Evolutionary conservation across 2,888 invertebrate genomes (phyloP).

Genomic region (Lysandra coridon): DNA sequence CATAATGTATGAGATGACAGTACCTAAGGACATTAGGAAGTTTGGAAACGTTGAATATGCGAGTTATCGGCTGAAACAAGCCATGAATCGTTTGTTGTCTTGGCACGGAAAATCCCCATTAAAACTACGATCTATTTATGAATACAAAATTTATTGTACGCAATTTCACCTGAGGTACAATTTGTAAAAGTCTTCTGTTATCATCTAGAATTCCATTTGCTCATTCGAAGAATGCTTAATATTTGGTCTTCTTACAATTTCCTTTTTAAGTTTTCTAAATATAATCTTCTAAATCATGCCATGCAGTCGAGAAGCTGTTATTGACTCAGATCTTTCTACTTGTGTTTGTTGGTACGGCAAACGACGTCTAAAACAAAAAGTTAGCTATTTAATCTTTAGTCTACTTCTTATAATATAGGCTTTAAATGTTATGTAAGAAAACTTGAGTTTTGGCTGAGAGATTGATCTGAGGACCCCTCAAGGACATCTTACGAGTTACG

Average conservation of each 20-base stretch:
- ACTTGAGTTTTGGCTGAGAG: too few relatives aligned
- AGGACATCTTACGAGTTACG: too few relatives aligned
- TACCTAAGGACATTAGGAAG: too few relatives aligned
- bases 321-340: background rate
- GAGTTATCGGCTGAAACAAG: background rate
- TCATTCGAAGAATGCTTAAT: background rate
- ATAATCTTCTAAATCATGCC: background rate
- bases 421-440: too few relatives aligned
- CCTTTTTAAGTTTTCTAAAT: background rate
- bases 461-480: too few relatives aligned
- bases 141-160: constrained; percentile 1
- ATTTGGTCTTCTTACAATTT: background rate
- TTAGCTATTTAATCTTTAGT: too few relatives aligned
- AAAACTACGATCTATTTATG: background rate
- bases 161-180: background rate
- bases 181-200: background rate
- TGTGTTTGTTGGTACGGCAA: background rate
- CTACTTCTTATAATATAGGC: too few relatives aligned
- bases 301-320: background rate
- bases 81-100: background rate
- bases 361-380: background rate
- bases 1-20: too few relatives aligned
- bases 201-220: background rate
- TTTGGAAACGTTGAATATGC: too few relatives aligned
- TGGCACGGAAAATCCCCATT: background rate